phyloP scores from a whole-genome alignment of 2,888 invertebrate species.

The Tenthredo mesomela region DNA sequence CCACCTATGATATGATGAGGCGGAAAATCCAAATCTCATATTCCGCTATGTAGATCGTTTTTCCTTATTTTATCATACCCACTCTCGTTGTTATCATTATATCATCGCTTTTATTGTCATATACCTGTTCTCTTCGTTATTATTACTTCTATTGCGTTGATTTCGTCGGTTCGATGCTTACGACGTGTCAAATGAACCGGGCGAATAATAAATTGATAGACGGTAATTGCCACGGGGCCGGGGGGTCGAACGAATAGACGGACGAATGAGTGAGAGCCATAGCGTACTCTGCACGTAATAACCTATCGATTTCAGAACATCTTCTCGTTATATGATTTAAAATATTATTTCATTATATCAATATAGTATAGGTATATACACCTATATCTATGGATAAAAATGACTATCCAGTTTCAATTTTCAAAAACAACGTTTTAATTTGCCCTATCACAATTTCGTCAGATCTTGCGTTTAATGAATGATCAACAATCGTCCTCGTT shows the following conservation, averaged over 20 bases:
- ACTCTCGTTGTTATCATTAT: neutral
- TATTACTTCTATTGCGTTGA: conserved; percentile 15
- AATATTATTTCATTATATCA: neutral
- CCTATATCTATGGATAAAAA: neutral
- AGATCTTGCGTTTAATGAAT: neutral
- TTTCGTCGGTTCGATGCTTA: conserved; percentile 15
- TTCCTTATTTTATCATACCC: neutral
- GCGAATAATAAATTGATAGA: conserved; percentile 47
- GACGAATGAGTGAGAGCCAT: neutral
- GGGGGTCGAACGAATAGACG: conserved; percentile 31
- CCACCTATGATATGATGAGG: conserved; percentile 22
- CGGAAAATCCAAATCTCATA: conserved; percentile 14
- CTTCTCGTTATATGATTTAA: conserved; percentile 22
- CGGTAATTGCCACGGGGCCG: conserved; percentile 27
- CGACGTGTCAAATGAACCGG: conserved; percentile 46
- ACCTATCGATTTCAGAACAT: conserved; percentile 47
- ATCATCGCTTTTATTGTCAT: neutral
- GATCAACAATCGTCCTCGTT: neutral
- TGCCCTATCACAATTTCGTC: neutral
- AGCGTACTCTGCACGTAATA: conserved; percentile 5
- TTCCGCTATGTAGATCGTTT: conserved; percentile 10
- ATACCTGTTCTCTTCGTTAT: conserved; percentile 14
- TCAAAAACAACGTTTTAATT: neutral
- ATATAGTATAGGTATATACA: neutral
- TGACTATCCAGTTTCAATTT: neutral